A percentile compares a stretch with the other conserved stretches of the same genome.
phyloP scores from a whole-genome alignment of 2,888 invertebrate species.

The Ennomos fuscantarius region DNA sequence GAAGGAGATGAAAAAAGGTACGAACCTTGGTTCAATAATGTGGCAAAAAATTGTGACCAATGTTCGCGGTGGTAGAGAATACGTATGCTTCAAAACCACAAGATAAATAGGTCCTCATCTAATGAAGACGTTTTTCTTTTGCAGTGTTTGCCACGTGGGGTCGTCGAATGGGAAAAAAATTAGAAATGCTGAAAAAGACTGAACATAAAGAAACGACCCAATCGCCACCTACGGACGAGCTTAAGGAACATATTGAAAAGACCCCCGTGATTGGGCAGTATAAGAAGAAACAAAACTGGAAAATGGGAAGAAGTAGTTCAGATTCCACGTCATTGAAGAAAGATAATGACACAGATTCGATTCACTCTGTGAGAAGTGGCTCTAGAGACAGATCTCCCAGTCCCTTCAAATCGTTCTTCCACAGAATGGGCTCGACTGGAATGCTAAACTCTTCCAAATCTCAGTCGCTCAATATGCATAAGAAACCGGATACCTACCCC shows the following conservation, averaged over 20 bases:
- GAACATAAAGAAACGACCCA: constrained; percentile 85
- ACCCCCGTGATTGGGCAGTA: constrained; percentile 74
- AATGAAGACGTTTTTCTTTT: constrained; percentile 16
- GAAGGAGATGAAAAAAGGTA: constrained; percentile 86
- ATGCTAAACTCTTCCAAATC: constrained; percentile 87
- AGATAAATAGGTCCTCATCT: too few relatives aligned
- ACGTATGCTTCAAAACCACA: too few relatives aligned
- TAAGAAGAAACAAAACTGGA: constrained; percentile 85
- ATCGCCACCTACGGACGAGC: constrained; percentile 58
- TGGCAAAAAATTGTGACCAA: too few relatives aligned
- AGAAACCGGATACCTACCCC: constrained; percentile 65
- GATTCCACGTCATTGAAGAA: constrained; percentile 76
- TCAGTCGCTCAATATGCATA: constrained; percentile 73
- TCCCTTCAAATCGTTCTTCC: constrained; percentile 89
- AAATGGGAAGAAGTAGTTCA: constrained; percentile 83
- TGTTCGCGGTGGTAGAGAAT: too few relatives aligned
- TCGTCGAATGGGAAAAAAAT: constrained; percentile 90
- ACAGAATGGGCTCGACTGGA: constrained; percentile 91
- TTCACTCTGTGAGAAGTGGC: constrained; percentile 75
- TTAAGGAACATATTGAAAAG: constrained; percentile 51
- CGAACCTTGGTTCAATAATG: background rate
- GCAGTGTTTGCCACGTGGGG: constrained; percentile 90
- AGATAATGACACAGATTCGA: constrained; percentile 78
- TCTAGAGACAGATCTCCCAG: constrained; percentile 86
- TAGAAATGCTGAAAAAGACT: constrained; percentile 89